Evolutionary conservation across 2,113 vertebrate genomes (phyloP), one percentile per base, ranked within the genome.

Genomic region (Gulo gulo): DNA sequence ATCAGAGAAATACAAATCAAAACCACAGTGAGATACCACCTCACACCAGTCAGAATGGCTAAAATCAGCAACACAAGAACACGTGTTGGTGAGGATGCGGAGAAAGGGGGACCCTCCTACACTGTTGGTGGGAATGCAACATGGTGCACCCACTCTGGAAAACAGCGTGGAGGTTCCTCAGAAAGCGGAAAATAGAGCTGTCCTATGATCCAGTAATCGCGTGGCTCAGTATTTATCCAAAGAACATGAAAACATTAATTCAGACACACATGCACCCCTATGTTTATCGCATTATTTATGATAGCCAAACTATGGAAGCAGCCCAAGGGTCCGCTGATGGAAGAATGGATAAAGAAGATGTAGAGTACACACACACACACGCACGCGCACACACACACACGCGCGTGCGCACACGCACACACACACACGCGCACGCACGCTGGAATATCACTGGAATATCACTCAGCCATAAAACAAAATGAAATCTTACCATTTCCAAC

Each of bases 401-500:
- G 4, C 39, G 39, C 4, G 39, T 15, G 16, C 50, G 1, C 50
- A 1, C 50, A 1, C 15, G 14, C 50, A 4, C 47, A 13, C 47
- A 14, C 47, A 3, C 47, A 3, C 47, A 13, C 15, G 0, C 15
- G 4, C 16, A 16, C 0, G 2, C 52, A 6, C 52, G 18, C 52
- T 16, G 15, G 52, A 16, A 18, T 55, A 55, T 18, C 15, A 55
- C 52, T 16, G 15, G 52, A 16, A 18, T 55, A 55, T 18, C 15
- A 55, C 52, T 55, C 52, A 55, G 52, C 52, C 16, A 16, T 55
- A 55, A 55, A 55, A 55, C 52, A 55, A 52, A 52, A 55, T 55
- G 52, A 55, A 55, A 55, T 55, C 15, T 55, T 55, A 5, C 52
- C 52, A 55, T 55, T 18, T 55, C 52, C 52, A 55, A 18, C 52